These are phyloP conservation scores for Styela clava DNA, from an alignment of 23 tunicate species.

Conservation along the genomic window DNA sequence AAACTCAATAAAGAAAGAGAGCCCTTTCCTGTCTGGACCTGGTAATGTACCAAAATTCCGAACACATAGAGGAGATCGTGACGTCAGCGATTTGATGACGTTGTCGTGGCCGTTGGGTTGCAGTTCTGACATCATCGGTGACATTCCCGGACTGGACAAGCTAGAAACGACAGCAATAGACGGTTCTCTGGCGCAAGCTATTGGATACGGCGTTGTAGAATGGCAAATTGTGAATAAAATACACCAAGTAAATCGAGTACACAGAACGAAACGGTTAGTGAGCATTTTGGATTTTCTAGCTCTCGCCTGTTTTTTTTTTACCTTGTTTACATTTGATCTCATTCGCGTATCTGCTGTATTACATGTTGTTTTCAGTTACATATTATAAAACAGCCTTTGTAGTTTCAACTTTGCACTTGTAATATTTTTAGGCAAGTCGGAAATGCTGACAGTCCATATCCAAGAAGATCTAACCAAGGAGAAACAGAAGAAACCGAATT, in stretches of 20 bases:
- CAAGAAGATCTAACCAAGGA: background rate
- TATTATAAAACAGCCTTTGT: no score
- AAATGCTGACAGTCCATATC: background rate
- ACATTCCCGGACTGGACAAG: conserved; percentile 29
- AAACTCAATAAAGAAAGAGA: background rate
- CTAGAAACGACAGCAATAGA: conserved; percentile 45
- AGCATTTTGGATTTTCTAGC: background rate
- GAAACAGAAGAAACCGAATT: background rate
- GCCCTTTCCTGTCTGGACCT: conserved; percentile 52
- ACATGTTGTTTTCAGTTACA: no score
- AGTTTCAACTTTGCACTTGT: no score
- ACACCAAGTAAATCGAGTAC: background rate
- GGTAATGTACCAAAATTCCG: conserved; percentile 28
- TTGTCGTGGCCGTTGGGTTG: conserved; percentile 79
- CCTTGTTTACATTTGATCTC: no score
- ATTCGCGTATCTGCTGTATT: no score
- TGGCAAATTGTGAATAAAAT: conserved; percentile 59
- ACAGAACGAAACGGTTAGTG: conserved; percentile 31
- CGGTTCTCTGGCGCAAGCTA: conserved; percentile 45
- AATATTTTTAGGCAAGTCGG: background rate
- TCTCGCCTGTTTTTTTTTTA: no score
- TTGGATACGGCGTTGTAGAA: conserved; percentile 58
- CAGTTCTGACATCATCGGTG: conserved; percentile 42
- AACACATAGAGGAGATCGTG: background rate
- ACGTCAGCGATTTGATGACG: conserved; percentile 7